Base-by-base conservation (phyloP, 2,888 invertebrate genomes). In the Harpalus rubripes region DNA sequence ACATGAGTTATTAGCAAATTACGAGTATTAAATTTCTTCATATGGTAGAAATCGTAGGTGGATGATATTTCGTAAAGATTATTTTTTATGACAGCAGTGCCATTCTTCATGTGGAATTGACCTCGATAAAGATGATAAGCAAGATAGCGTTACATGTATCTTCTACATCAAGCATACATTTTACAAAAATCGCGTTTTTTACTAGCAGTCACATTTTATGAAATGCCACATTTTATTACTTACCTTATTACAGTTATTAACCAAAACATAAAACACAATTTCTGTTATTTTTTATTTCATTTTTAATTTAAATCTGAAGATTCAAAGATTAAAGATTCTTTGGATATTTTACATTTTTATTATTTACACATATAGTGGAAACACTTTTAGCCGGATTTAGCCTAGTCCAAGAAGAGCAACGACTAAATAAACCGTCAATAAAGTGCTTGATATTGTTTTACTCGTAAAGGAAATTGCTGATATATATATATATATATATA, bases 51-150 rank as follows among this genome's bases (percentile, higher is more conserved):
- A 10, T 52, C 44, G 44, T 52, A 52, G 44, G 44, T 52, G 44
- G 44, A 52, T 52, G 10, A 44, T 44, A 44, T 10, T 44, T 44
- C 44, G 12, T 52, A 8, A 10, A 10, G 44, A 44, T 44, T 10
- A 44, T 44, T 52, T 52, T 52, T 52, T 52, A 52, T 52, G 44
- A 52, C 4, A 52, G 12, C 4, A 32, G 44, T 52, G 44, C 10
- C 44, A 10, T 12, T 52, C 10, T 52, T 52, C 32, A 6, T 0
- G 4, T 52, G 44, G 61, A 18, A 56, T 68, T 82, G 76, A 61
- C 76, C 83, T 83, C 76, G 61, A 83, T 76, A 83, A 83, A 83
- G 83, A 83, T 83, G 22, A 83, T 83, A 83, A 83, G 59, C 58
- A 44, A 74, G 83, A 83, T 83, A 83, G 76, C 61, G 61, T 58